Conservation (phyloP, 1,140 invertebrate genomes). For the Phthorimaea operculella region DNA sequence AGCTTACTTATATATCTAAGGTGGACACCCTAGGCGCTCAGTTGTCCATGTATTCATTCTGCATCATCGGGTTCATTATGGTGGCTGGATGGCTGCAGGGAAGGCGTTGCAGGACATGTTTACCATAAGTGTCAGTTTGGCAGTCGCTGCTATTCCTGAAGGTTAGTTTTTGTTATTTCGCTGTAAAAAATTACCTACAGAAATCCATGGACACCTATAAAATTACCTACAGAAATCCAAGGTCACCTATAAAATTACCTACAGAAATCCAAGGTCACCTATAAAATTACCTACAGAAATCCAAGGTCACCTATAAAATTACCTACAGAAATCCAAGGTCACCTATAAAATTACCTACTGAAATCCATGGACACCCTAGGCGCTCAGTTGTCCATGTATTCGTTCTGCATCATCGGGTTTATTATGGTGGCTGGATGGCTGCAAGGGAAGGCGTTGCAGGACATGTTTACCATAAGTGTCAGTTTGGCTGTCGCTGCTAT, state of each 20-base stretch:
- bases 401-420: constrained; percentile 96
- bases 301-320: no score
- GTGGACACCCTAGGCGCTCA: constrained; percentile 97
- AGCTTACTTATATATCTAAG: no score
- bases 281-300: no score
- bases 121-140: constrained; percentile 98
- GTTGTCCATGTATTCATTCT: constrained; percentile 96
- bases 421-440: constrained; percentile 97
- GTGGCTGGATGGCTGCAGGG: constrained; percentile 95
- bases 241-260: no score
- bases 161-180: constrained; percentile 47
- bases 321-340: no score
- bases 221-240: no score
- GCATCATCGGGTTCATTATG: constrained; percentile 98
- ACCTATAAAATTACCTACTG: no score
- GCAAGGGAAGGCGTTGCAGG: constrained; percentile 88
- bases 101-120: constrained; percentile 95
- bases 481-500: constrained; percentile 99
- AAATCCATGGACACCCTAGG: constrained; percentile 98
- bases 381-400: constrained; percentile 96
- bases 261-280: no score
- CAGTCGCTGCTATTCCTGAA: constrained; percentile 99
- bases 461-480: constrained; percentile 99
- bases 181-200: constrained; percentile 94
- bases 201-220: constrained; percentile 99